phyloP scores from a whole-genome alignment of 2,113 vertebrate genomes.

The Bubalus kerabau region DNA sequence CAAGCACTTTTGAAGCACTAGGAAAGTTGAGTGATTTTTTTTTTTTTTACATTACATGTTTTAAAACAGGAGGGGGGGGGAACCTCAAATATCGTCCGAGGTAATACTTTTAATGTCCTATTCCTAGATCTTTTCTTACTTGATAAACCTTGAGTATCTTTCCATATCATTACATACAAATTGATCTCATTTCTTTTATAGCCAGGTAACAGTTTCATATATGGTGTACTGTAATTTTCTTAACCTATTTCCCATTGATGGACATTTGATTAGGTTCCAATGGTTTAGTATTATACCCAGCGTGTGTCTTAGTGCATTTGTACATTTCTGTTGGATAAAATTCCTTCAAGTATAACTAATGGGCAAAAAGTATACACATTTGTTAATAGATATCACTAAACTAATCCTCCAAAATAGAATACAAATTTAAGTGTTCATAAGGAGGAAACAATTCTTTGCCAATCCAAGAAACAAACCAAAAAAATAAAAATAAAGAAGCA shows the following conservation, averaged over 20 bases:
- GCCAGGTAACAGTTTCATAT: neutral
- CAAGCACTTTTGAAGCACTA: neutral
- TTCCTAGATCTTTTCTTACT: constrained; percentile 24
- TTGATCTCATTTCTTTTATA: constrained; percentile 15
- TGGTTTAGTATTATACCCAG: neutral
- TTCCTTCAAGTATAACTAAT: neutral
- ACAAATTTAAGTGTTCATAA: neutral
- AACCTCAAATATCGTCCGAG: neutral
- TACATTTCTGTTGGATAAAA: constrained; percentile 21
- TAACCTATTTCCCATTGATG: neutral
- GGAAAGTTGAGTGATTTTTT: neutral
- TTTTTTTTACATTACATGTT: neutral
- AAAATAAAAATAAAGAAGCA: constrained; percentile 8
- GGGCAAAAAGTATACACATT: neutral
- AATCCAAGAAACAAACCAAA: constrained; percentile 10
- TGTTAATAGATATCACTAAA: neutral
- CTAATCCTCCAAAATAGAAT: neutral
- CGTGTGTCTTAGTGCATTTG: neutral
- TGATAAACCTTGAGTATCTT: neutral
- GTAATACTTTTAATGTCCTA: neutral
- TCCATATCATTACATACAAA: neutral
- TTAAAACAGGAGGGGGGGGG: neutral
- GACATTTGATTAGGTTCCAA: neutral
- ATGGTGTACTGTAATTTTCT: constrained; percentile 1
- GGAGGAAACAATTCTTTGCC: neutral